These are phyloP conservation scores for Stomatorhinus walkeri DNA, from an alignment of 2,797 vertebrate species.

Conservation along the genomic window DNA sequence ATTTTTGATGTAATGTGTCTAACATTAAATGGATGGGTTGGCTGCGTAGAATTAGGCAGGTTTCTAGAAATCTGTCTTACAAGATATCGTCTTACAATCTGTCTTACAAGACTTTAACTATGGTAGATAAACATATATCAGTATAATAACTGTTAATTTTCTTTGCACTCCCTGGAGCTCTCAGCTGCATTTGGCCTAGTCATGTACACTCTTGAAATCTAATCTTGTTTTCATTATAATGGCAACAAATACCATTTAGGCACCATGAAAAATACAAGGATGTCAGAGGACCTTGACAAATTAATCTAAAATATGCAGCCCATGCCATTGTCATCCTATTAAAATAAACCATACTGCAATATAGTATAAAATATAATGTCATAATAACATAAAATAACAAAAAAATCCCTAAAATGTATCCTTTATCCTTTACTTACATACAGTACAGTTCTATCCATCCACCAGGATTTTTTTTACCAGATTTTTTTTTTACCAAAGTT, in stretches of 20 bases:
- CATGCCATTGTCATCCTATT: neutral
- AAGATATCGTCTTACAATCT: neutral
- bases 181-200: neutral
- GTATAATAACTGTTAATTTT: neutral
- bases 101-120: neutral
- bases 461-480: neutral
- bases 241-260: neutral
- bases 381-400: neutral
- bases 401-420: neutral
- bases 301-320: neutral
- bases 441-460: neutral
- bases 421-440: neutral
- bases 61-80: neutral
- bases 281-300: neutral
- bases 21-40: neutral
- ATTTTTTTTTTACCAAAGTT: neutral
- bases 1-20: neutral
- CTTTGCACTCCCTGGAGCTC: neutral
- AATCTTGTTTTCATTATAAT: slow-evolving; percentile 11
- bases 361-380: neutral
- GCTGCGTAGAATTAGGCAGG: neutral
- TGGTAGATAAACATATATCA: neutral
- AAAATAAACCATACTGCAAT: neutral
- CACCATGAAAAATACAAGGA: neutral
- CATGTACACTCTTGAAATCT: neutral